These are phyloP conservation scores for Apodemia zela DNA, from an alignment of 2,888 invertebrate species.

Conservation along the genomic window DNA sequence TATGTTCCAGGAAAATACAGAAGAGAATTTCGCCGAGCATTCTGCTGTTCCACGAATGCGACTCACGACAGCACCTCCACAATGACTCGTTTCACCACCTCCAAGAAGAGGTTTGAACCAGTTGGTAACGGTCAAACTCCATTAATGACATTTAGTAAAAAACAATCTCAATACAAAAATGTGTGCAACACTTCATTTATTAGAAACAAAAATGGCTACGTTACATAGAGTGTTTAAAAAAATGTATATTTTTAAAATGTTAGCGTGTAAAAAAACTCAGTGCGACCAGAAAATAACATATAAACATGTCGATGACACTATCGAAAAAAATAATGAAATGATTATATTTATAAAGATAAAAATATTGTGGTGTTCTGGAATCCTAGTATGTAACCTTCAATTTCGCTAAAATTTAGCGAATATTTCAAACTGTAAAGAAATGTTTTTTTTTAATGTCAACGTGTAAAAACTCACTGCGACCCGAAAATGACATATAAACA, in stretches of 20 bases:
- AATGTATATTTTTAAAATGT: no score
- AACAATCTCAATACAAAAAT: conserved; percentile 15
- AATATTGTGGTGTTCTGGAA: no score
- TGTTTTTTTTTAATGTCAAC: no score
- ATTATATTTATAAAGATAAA: no score
- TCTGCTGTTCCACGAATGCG: conserved; percentile 49
- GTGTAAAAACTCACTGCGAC: neutral
- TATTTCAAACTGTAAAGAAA: no score
- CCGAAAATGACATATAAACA: no score
- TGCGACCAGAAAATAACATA: no score
- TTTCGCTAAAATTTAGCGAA: no score
- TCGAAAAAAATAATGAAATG: no score
- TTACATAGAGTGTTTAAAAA: neutral
- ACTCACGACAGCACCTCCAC: conserved; percentile 49
- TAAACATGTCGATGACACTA: no score
- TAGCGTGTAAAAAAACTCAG: neutral
- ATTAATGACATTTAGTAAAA: conserved; percentile 18
- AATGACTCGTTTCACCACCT: conserved; percentile 50
- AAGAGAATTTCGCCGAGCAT: conserved; percentile 83
- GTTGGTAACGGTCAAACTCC: conserved; percentile 8
- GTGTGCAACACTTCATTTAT: conserved; percentile 6
- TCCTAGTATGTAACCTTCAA: no score
- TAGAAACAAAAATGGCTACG: neutral
- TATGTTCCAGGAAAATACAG: conserved; percentile 84
- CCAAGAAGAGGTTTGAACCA: conserved; percentile 38